Conservation (phyloP, 2,113 vertebrate genomes). For the Clarias gariepinus region DNA sequence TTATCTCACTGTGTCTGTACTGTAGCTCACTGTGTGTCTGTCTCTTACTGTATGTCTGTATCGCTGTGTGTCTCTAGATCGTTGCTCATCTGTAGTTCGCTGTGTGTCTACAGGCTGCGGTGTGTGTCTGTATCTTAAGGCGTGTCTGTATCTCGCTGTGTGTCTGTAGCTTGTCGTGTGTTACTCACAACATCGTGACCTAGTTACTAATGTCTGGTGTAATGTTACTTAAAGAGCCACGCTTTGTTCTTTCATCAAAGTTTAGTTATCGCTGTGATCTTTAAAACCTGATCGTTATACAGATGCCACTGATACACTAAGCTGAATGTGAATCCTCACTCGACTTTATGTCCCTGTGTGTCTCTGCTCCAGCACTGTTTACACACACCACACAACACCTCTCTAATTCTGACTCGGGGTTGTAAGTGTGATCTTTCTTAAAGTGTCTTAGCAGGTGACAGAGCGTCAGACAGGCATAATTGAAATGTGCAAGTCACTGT, state of each 20-base stretch:
- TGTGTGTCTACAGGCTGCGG: background rate
- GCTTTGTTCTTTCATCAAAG: background rate
- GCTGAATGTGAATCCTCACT: background rate
- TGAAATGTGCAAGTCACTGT: conserved; percentile 48
- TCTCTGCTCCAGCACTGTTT: conserved; percentile 46
- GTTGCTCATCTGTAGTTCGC: background rate
- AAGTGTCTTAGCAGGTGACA: conserved; percentile 72
- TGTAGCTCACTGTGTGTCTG: too few relatives aligned
- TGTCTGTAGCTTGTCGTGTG: background rate
- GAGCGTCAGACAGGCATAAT: conserved; percentile 50
- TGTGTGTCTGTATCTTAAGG: background rate
- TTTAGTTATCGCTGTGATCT: background rate
- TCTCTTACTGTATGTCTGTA: background rate
- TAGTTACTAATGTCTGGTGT: background rate
- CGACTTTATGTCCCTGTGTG: background rate
- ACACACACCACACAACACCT: conserved; percentile 46
- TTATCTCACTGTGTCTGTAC: too few relatives aligned
- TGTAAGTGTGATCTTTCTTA: conserved; percentile 51
- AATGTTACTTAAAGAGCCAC: background rate
- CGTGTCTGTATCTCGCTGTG: background rate
- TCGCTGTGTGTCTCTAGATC: background rate
- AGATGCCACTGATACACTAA: background rate
- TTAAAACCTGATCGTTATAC: background rate
- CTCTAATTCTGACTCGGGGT: conserved; percentile 64
- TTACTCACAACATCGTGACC: background rate